Evolutionary conservation across 2,113 vertebrate genomes (phyloP).

Genomic region (Cyanoramphus novaezelandiae): DNA sequence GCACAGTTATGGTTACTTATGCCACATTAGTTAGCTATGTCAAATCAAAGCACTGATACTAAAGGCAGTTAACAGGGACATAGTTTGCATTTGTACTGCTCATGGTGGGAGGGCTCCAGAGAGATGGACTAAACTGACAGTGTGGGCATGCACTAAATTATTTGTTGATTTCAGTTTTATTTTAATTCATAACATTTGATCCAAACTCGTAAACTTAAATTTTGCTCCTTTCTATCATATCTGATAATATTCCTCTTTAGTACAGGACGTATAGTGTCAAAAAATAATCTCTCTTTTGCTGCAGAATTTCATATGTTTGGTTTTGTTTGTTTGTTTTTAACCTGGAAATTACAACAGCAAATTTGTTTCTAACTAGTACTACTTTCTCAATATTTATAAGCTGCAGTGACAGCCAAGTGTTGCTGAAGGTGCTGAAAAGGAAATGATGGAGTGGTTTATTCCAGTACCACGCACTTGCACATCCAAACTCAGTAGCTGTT

Average conservation of each 20-base stretch:
- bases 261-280: background rate
- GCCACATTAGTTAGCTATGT: background rate
- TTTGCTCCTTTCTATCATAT: background rate
- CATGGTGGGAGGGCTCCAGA: background rate
- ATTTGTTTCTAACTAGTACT: background rate
- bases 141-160: background rate
- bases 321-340: background rate
- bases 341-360: background rate
- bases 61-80: background rate
- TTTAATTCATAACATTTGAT: background rate
- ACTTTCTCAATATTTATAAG: background rate
- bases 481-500: background rate
- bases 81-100: background rate
- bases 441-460: background rate
- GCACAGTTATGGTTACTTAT: background rate
- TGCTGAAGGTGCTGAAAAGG: background rate
- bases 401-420: background rate
- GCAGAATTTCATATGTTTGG: background rate
- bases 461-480: background rate
- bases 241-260: background rate
- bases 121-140: background rate
- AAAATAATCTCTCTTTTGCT: background rate
- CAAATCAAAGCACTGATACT: background rate
- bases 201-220: background rate
- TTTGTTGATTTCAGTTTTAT: background rate